Percentiles rank a stretch among this genome's conserved stretches.
Conservation (phyloP, 2,113 vertebrate genomes). For the Xenus cinereus region DNA sequence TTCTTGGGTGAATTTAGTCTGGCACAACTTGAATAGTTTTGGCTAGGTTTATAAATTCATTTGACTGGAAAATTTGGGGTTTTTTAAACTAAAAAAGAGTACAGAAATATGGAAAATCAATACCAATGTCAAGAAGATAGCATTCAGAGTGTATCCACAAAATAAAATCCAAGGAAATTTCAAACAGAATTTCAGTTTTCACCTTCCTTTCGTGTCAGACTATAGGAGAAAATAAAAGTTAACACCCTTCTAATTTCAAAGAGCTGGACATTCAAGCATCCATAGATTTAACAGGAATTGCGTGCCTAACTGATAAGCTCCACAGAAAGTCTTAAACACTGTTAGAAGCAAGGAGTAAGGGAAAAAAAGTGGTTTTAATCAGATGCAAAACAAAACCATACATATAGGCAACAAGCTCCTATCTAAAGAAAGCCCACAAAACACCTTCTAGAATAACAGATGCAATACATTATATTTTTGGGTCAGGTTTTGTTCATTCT, state of each 20-base stretch:
- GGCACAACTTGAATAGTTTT: not conserved
- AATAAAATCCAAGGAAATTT: slow-evolving; percentile 13
- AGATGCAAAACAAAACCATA: not conserved
- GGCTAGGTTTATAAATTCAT: not conserved
- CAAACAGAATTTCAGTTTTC: not conserved
- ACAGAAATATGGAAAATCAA: not conserved
- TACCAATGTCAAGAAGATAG: not conserved
- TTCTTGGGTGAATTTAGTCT: not conserved
- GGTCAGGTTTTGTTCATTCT: not conserved
- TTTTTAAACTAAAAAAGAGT: not conserved
- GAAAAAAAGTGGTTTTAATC: not conserved
- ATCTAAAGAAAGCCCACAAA: not conserved
- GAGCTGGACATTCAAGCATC: not conserved
- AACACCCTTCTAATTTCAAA: not conserved
- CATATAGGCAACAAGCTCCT: not conserved
- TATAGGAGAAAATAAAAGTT: not conserved
- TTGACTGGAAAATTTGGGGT: not conserved
- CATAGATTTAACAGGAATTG: not conserved
- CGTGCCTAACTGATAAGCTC: not conserved
- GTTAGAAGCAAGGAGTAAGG: not conserved
- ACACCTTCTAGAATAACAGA: not conserved
- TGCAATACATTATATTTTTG: not conserved
- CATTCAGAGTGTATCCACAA: not conserved
- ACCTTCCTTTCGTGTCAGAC: not conserved
- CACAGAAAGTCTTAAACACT: not conserved